Percentiles rank a stretch among this genome's conserved stretches.
These are phyloP conservation scores for Microchrysa polita DNA, from an alignment of 2,888 invertebrate genomes.

Conservation along the genomic window DNA sequence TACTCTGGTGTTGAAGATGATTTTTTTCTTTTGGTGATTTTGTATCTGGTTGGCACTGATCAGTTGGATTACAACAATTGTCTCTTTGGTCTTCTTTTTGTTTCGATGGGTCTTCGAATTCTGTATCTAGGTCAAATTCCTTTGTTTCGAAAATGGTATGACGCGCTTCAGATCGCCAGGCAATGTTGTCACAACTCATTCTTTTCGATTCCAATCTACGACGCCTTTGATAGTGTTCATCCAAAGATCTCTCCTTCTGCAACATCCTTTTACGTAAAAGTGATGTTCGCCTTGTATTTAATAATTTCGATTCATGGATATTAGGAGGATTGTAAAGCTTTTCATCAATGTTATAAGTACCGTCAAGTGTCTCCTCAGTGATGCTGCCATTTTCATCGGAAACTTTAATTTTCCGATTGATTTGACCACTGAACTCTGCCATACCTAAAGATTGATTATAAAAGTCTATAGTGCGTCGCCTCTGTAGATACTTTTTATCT, in stretches of 20 bases:
- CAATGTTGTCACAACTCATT: conserved; percentile 63
- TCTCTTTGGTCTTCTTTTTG: conserved; percentile 57
- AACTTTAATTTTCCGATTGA: conserved; percentile 53
- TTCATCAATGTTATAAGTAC: conserved; percentile 60
- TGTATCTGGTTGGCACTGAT: neutral
- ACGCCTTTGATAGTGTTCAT: conserved; percentile 64
- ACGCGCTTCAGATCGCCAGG: conserved; percentile 60
- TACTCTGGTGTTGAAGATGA: neutral
- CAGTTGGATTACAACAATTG: neutral
- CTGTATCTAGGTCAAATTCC: conserved; percentile 57
- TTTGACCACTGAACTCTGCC: conserved; percentile 64
- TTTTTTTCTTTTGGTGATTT: neutral
- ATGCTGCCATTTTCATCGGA: conserved; percentile 69
- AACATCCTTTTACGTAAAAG: conserved; percentile 61
- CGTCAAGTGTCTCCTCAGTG: conserved; percentile 71
- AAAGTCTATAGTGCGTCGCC: conserved; percentile 64
- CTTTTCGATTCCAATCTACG: conserved; percentile 68
- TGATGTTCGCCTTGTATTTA: conserved; percentile 46
- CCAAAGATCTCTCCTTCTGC: conserved; percentile 64
- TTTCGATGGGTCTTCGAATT: conserved; percentile 59
- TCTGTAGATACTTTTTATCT: conserved; percentile 60
- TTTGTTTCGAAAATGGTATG: conserved; percentile 64
- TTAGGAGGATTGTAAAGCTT: conserved; percentile 36
- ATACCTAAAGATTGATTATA: conserved; percentile 60
- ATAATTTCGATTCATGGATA: conserved; percentile 41